A percentile compares a stretch with the other conserved stretches of the same genome.
Evolutionary conservation across 2,888 invertebrate genomes (phyloP).

Genomic region (Argyresthia goedartella): DNA sequence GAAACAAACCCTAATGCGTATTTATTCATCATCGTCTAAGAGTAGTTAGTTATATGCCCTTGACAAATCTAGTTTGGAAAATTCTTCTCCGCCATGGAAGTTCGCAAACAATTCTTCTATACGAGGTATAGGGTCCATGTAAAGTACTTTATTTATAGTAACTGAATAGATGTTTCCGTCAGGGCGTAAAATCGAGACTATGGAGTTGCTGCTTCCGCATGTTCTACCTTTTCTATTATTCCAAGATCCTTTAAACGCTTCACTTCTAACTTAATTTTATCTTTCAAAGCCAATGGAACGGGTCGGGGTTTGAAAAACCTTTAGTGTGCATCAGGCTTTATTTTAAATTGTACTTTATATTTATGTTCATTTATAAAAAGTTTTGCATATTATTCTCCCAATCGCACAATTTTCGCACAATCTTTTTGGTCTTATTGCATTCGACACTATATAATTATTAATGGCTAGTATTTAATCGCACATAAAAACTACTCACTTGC

Average conservation of each 20-base stretch:
- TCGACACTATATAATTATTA: not conserved
- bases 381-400: not conserved
- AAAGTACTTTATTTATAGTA: not conserved
- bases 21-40: constrained; percentile 11
- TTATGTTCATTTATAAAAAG: not conserved
- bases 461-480: not conserved
- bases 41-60: constrained; percentile 1
- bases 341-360: not conserved
- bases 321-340: not conserved
- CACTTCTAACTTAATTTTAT: not conserved
- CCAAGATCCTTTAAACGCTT: not conserved
- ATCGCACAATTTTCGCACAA: not conserved
- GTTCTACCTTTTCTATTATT: not conserved
- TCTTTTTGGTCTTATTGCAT: not conserved
- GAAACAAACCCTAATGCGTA: constrained; percentile 17
- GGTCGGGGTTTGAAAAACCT: not conserved
- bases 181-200: not conserved
- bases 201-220: not conserved
- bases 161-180: not conserved
- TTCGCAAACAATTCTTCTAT: constrained; percentile 2
- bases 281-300: not conserved
- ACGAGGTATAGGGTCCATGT: constrained; percentile 1
- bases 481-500: no score
- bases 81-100: not conserved
- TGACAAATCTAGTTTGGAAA: constrained; percentile 1